Evolutionary conservation across 23 tunicate genomes (phyloP), one percentile per base, ranked within the genome.

Genomic region (Trididemnum miniatum): DNA sequence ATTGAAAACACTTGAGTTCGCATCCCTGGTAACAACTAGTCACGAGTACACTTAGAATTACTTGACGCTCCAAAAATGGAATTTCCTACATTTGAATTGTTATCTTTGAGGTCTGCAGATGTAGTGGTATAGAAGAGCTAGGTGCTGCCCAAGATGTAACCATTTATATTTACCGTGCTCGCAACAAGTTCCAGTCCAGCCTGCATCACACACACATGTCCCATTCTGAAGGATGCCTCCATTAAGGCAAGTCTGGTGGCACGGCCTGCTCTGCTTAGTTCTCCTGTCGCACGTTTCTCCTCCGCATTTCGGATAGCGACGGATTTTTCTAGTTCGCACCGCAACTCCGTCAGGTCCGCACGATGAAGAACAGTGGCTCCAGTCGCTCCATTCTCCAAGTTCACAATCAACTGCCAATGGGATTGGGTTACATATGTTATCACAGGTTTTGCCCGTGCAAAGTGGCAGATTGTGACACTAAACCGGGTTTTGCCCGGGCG

Each of bases 331-430:
- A 1, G 2, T 44, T 0, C 81, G 34, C 31, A 28, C 38, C 23
- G 81, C 50, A 2, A 32, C 25, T 1, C 64, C 81, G 18, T 28
- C 2, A 15, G 65, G 65, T 1, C 64, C 64, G 31, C 81, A 77
- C 22, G 35, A 20, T 15, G 64, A 20, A 31, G 64, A 51, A 28
- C 81, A 77, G 0, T 2, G 25, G 5, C 65, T 77, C 81, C 81
- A 77, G 2, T 51, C 65, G n/a, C 35, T n/a, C 81, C 81, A 77
- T 20, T 27, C 22, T 1, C 30, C 24, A 20, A 77, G 35, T 25
- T 44, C 65, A 31, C 81, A 77, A 31, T 77, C 81, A 29, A 77
- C 81, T 77, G 33, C 31, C n/a, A n/a, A n/a, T n/a, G n/a, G n/a
- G n/a, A n/a, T n/a, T n/a, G n/a, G n/a, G n/a, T n/a, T n/a, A n/a